phyloP scores from a whole-genome alignment of 2,888 invertebrate species.

The Colostygia pectinataria region DNA sequence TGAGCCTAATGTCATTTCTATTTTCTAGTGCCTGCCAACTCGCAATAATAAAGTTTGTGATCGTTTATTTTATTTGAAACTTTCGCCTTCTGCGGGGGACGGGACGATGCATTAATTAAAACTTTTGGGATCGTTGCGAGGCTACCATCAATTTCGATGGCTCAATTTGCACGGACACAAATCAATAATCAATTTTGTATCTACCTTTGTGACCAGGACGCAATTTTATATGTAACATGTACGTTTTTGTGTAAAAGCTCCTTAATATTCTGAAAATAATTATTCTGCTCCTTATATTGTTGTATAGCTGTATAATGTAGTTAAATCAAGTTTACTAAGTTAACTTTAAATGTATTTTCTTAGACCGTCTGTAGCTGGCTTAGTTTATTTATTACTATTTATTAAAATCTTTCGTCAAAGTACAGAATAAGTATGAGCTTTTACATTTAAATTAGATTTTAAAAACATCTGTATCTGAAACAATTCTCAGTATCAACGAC shows the following conservation, averaged over 20 bases:
- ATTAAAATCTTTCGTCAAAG: no score
- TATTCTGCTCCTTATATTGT: no score
- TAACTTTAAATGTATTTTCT: no score
- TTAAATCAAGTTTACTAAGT: no score
- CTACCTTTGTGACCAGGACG: no score
- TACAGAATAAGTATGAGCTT: slow-evolving; percentile 2
- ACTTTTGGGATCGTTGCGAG: slow-evolving; percentile 30
- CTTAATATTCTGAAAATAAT: no score
- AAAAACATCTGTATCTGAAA: slow-evolving; percentile 4
- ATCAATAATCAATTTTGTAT: slow-evolving; percentile 14
- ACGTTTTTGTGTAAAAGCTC: no score
- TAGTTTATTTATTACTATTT: no score
- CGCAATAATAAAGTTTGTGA: slow-evolving; percentile 29
- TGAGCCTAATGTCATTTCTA: slow-evolving; percentile 34
- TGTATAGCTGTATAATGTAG: no score
- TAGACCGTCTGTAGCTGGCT: no score
- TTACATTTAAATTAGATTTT: no score
- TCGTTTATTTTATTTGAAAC: slow-evolving; percentile 33
- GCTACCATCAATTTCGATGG: slow-evolving; percentile 16
- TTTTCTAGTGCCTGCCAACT: slow-evolving; percentile 28
- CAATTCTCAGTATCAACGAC: slow-evolving; percentile 5
- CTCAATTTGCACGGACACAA: slow-evolving; percentile 14
- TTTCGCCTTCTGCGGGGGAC: slow-evolving; percentile 27
- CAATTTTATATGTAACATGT: background rate
- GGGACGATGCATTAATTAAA: slow-evolving; percentile 36